Base-by-base conservation (phyloP, 30 jellyfish, hydroid and myxozoan genomes). In the Aurelia coerulea region DNA sequence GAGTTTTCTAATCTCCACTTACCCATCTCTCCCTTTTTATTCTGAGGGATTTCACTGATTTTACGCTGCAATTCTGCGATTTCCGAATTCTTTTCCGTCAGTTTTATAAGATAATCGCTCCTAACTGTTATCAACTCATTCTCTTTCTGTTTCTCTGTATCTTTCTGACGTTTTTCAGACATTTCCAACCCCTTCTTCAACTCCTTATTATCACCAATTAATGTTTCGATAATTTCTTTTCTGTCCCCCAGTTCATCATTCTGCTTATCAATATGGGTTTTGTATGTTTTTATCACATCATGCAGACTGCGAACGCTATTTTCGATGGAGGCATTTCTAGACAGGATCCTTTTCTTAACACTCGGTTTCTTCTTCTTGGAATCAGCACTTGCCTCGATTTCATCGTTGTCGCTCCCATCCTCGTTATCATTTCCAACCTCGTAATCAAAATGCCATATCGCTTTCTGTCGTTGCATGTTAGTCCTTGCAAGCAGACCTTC, bases 401-500 rank as follows among this genome's bases (percentile, higher is more conserved):
- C 88, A 31, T 31, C 78, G 19, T 34, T 14, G 3, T 78, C 65
- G 10, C 23, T 59, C 34, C 42, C 80, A 35, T 78, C 73, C 92
- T 84, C 93, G 63, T 74, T 62, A 23, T 73, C 89, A 49, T 54
- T 29, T 29, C 15, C 16, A 64, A 74, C 70, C 87, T 74, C 88
- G 49, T n/a, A 31, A 10, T 72, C 86, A 83, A 58, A 52, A 59
- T 23, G 29, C 46, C 81, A 70, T 12, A 84, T 52, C 32, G 93
- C 88, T 10, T 10, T 3, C 37, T 50, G 41, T 5, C 93, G 93
- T 10, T 62, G 17, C 11, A 34, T 67, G 39, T 84, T 84, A 63
- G 93, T 84, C 59, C 88, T 68, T 54, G 76, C 65, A 11, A 84
- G 87, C 33, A 84, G 76, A 69, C 53, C 71, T 10, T 84, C 83